These are phyloP conservation scores for Eristalinus sepulchralis DNA, from an alignment of 2,888 invertebrate species.

Conservation along the genomic window DNA sequence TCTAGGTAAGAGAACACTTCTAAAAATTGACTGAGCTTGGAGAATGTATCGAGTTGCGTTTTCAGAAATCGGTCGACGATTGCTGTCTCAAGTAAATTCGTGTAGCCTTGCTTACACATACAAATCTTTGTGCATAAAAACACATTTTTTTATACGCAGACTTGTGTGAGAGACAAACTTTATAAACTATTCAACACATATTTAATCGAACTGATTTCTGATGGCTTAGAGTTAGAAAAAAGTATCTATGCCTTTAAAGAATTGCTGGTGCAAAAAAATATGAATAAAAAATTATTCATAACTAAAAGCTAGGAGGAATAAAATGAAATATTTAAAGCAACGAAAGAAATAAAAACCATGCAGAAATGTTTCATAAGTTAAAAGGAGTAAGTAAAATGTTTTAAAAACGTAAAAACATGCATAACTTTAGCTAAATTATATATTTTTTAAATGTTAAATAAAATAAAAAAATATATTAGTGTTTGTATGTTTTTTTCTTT, in stretches of 20 bases:
- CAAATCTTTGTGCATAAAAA: constrained; percentile 3
- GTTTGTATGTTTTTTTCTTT: constrained; percentile 18
- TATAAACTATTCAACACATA: background rate
- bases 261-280: background rate
- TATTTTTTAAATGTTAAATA: background rate
- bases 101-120: background rate
- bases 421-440: constrained; percentile 27
- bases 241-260: background rate
- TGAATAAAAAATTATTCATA: background rate
- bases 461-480: background rate
- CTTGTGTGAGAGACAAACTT: background rate
- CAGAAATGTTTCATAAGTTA: constrained; percentile 8
- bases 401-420: background rate
- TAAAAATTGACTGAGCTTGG: constrained; percentile 31
- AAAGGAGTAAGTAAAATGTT: background rate
- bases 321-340: background rate
- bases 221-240: background rate
- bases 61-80: constrained; percentile 45
- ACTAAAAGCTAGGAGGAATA: constrained; percentile 14
- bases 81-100: background rate
- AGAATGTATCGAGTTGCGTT: background rate
- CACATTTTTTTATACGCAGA: background rate
- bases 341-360: constrained; percentile 25
- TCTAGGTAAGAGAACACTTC: constrained; percentile 36
- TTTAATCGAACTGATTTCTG: constrained; percentile 62